Base-by-base conservation (phyloP, 2,113 vertebrate genomes). In the Donacobius atricapilla region DNA sequence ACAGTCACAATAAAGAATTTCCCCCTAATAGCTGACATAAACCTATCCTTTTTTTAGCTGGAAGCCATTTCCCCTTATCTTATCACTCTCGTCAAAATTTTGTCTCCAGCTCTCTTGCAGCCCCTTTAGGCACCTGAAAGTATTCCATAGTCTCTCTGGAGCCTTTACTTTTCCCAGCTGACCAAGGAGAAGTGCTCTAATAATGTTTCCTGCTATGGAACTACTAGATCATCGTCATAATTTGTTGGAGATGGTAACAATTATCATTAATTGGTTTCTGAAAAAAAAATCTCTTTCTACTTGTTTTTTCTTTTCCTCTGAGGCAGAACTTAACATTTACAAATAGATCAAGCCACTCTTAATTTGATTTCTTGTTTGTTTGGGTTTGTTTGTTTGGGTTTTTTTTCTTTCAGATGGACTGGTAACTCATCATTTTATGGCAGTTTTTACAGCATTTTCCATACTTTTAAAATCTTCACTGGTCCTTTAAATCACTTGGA, bases 261-360 rank as follows among this genome's bases (percentile, higher is more conserved):
- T 87, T 98, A 94, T 81, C 80, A 90, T 40, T 78, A 93, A 68
- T 6, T 9, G 40, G 4, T 56, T 96, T 94, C 81, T 95, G 66
- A 80, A 96, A 50, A 54, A 58, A 57, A 23, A n/a, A n/a, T n/a
- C n/a, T 87, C 45, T 97, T 97, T 87, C 72, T 35, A 73, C 90
- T 95, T 83, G n/a, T 90, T 90, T 93, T 87, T 87, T 82, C 60
- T 89, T 97, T 90, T 96, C 53, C 92, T 96, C 53, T 89, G 63
- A 94, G 81, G 18, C 75, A 88, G 17, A 95, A 94, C 27, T 97
- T 85, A 97, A 95, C 96, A 95, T 96, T 96, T 86, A 96, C 47
- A 8, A 7, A 10, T 70, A 82, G 15, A 53, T 95, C 86, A 97
- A 97, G 95, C 94, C 81, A 91, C 56, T 83, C 50, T 87, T 97